Evolutionary conservation across 2,797 vertebrate genomes (phyloP).

Genomic region (Molothrus aeneus): DNA sequence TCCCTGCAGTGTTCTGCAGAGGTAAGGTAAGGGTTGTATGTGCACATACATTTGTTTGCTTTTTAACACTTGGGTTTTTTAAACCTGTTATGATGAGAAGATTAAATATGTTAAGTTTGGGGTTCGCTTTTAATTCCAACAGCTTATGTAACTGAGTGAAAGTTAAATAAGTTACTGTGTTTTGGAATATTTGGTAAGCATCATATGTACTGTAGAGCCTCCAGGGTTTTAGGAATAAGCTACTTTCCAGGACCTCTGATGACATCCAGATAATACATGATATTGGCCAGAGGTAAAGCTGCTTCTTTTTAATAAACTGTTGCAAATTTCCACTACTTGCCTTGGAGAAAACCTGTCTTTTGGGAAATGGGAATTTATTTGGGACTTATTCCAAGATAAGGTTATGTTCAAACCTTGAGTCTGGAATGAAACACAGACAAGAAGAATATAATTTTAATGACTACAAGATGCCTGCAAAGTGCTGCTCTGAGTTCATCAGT

Average conservation of each 20-base stretch:
- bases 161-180: background rate
- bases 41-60: background rate
- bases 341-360: conserved; percentile 51
- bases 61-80: background rate
- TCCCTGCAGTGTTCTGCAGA: background rate
- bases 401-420: conserved; percentile 30
- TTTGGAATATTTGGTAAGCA: conserved; percentile 20
- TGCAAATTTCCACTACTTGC: conserved; percentile 61
- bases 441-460: conserved; percentile 49
- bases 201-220: background rate
- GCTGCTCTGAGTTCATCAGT: background rate
- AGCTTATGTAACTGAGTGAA: background rate
- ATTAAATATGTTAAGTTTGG: background rate
- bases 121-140: background rate
- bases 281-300: conserved; percentile 58
- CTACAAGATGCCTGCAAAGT: conserved; percentile 32
- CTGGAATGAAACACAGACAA: conserved; percentile 36
- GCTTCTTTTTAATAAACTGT: conserved; percentile 55
- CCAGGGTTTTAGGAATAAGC: conserved; percentile 44
- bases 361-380: conserved; percentile 61
- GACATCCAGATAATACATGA: conserved; percentile 64
- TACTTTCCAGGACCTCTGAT: conserved; percentile 61
- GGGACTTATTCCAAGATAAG: conserved; percentile 32
- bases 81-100: background rate
- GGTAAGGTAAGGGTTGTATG: background rate